Evolutionary conservation across 2,113 vertebrate species (phyloP), one percentile per base, ranked within the genome.

Genomic region (Phoxinus phoxinus): DNA sequence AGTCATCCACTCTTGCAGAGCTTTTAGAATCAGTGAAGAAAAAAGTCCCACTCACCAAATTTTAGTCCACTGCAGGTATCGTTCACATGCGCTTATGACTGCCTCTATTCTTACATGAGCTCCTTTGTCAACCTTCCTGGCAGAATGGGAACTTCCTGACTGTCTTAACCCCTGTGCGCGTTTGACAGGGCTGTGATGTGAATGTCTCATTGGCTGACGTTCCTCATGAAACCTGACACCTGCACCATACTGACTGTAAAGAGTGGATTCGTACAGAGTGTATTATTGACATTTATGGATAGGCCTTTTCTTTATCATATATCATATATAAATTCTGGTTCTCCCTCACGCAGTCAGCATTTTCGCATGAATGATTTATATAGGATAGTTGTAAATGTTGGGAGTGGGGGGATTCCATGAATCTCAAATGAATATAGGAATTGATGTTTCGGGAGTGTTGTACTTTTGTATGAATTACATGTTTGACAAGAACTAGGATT

Each of bases 181-280:
- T 86, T 78, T 81, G 75, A 88, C 75, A 84, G 81, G 84, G 76
- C 75, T 12, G 87, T 48, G 87, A 86, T 71, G 87, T 84, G 85
- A 56, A 61, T 15, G 63, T 86, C 77, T 76, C 77, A 88, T 88
- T 88, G 87, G 87, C 82, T 88, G 76, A 75, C 48, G 67, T 81
- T 73, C 69, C 75, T 37, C 81, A 86, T 88, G 87, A 88, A 88
- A 88, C 44, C 44, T 77, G 85, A 88, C 77, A 86, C 87, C 87
- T 86, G 37, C 51, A 51, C 35, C 44, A 37, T 53, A 48, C 48
- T 71, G 75, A 86, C 75, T 86, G 77, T 61, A 61, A 51, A 48
- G 27, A 10, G 71, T 12, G 56, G 41, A 58, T 83, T n/a, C 37
- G 48, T 83, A 58, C 35, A 32, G 6, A 37, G 51, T 58, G 46